These are phyloP conservation scores for Tethea ocularis DNA, from an alignment of 2,888 invertebrate species.

Conservation along the genomic window DNA sequence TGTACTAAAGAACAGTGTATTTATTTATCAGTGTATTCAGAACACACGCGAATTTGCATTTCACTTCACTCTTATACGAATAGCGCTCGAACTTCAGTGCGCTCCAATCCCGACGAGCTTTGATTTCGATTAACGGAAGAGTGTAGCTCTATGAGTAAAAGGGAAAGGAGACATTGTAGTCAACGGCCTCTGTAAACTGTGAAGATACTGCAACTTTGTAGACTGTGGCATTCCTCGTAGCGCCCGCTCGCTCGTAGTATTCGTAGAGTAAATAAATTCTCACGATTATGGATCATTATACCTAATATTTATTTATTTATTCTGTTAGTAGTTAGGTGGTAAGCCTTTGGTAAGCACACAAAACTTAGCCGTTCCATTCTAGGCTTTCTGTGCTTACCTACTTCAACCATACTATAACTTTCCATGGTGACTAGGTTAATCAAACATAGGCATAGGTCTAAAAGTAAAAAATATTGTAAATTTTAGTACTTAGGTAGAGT, in stretches of 20 bases:
- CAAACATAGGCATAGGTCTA: too few species aligned
- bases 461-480: too few species aligned
- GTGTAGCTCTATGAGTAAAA: constrained; percentile 66
- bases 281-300: neutral
- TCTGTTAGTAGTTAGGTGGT: too few species aligned
- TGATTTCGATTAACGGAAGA: constrained; percentile 84
- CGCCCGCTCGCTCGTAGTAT: constrained; percentile 39
- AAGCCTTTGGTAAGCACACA: too few species aligned
- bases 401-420: too few species aligned
- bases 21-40: constrained; percentile 37
- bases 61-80: constrained; percentile 58
- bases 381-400: too few species aligned
- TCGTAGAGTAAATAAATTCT: constrained; percentile 15
- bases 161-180: constrained; percentile 67
- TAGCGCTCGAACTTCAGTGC: constrained; percentile 64
- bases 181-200: constrained; percentile 77
- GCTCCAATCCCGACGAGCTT: constrained; percentile 79
- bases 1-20: neutral
- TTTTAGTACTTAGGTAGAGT: too few species aligned
- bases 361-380: too few species aligned
- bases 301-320: neutral
- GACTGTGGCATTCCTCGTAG: constrained; percentile 64
- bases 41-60: constrained; percentile 56
- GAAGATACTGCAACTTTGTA: constrained; percentile 68
- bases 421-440: too few species aligned